A percentile compares a stretch with the other conserved stretches of the same genome.
Evolutionary conservation across 2,888 invertebrate genomes (phyloP).

Genomic region (Drosophila formosana): DNA sequence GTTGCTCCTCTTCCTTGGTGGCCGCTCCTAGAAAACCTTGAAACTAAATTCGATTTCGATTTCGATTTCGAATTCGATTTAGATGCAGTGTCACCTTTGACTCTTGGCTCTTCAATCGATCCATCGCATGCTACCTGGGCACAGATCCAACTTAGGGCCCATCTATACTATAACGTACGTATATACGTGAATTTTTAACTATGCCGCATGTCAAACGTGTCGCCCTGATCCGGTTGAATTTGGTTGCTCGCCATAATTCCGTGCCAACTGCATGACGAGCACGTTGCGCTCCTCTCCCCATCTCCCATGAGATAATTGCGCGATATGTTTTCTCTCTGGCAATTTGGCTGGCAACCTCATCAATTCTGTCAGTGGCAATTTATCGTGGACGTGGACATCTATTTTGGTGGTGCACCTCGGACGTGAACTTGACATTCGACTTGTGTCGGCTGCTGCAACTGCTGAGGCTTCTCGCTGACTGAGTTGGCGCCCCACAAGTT

Average conservation of each 20-base stretch:
- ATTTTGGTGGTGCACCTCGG: conserved; percentile 39
- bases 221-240: conserved; percentile 65
- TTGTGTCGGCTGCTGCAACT: not conserved
- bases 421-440: conserved; percentile 71
- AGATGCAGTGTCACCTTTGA: conserved; percentile 15
- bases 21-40: too few species aligned
- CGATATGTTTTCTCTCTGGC: conserved; percentile 22
- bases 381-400: conserved; percentile 51
- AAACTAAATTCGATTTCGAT: too few species aligned
- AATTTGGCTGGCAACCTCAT: conserved; percentile 8
- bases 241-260: conserved; percentile 53
- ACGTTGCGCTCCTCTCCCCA: not conserved
- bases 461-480: too few species aligned
- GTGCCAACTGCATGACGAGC: conserved; percentile 50
- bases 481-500: too few species aligned
- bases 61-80: not conserved
- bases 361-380: conserved; percentile 47
- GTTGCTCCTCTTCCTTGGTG: not conserved
- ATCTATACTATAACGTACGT: not conserved
- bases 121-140: conserved; percentile 52
- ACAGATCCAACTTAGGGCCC: conserved; percentile 68
- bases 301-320: conserved; percentile 64
- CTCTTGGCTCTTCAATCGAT: conserved; percentile 38
- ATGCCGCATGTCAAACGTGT: conserved; percentile 21
- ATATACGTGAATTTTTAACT: conserved; percentile 32